phyloP scores from a whole-genome alignment of 2,888 invertebrate genomes.

The Graphium colonna region DNA sequence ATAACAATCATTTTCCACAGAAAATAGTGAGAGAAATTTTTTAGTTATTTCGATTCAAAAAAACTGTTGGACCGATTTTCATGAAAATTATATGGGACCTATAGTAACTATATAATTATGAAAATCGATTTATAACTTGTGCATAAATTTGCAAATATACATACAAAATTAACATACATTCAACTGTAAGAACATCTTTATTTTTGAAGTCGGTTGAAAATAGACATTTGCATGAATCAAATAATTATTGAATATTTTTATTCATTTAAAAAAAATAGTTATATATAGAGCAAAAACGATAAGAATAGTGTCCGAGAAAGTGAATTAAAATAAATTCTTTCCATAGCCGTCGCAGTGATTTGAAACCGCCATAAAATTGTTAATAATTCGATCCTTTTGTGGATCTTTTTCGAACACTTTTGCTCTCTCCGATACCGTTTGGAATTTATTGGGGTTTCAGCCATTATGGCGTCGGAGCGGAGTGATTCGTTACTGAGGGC shows the following conservation, averaged over 20 bases:
- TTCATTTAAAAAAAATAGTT: background rate
- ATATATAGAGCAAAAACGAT: background rate
- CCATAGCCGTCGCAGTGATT: conserved; percentile 14
- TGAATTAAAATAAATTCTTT: conserved; percentile 18
- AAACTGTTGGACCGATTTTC: too few relatives aligned
- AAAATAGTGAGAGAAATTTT: background rate
- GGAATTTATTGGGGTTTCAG: conserved; percentile 25
- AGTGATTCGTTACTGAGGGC: conserved; percentile 36
- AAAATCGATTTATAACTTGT: background rate
- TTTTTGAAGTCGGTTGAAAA: too few relatives aligned
- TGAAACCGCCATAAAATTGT: background rate
- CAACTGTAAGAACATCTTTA: too few relatives aligned
- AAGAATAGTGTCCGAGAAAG: background rate
- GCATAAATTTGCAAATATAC: too few relatives aligned
- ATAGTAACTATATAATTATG: too few relatives aligned
- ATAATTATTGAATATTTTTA: background rate
- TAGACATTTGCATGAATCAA: too few relatives aligned
- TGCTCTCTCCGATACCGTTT: conserved; percentile 19
- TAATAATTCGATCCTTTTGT: conserved; percentile 2
- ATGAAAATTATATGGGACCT: too few relatives aligned
- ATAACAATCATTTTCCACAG: too few relatives aligned
- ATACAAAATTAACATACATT: too few relatives aligned
- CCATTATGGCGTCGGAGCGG: conserved; percentile 30
- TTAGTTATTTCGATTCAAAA: too few relatives aligned
- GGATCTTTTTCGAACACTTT: conserved; percentile 7